Percentiles rank a stretch among this genome's conserved stretches.
Conservation (phyloP, 2,888 invertebrate genomes). For the Vannuccia rotundouncinata region DNA sequence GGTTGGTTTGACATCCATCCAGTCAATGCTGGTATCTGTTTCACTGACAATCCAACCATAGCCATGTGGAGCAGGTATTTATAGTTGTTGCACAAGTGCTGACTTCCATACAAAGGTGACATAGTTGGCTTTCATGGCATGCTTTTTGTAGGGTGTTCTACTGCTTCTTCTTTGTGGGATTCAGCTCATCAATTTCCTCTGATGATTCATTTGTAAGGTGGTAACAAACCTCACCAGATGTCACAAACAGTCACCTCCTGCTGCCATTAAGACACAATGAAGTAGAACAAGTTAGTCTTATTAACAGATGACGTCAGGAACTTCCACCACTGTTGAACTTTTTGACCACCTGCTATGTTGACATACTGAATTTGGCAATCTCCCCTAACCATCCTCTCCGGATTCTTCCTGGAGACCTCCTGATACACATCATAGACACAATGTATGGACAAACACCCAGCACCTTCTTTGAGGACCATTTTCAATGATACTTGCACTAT, state of each 20-base stretch:
- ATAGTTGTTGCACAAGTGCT: background rate
- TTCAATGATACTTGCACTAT: background rate
- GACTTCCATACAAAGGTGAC: background rate
- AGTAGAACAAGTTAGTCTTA: slow-evolving; percentile 7
- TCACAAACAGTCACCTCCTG: slow-evolving; percentile 17
- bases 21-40: background rate
- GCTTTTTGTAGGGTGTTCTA: too few relatives aligned
- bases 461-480: slow-evolving; percentile 8
- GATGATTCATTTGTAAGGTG: slow-evolving; percentile 15
- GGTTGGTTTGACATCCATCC: background rate
- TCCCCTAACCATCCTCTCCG: slow-evolving; percentile 4
- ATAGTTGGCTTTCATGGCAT: slow-evolving; percentile 12
- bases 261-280: slow-evolving; percentile 5
- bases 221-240: slow-evolving; percentile 1
- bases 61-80: slow-evolving; percentile 2
- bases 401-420: background rate
- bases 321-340: slow-evolving; percentile 19
- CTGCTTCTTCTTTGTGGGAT: slow-evolving; percentile 18
- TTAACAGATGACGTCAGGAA: slow-evolving; percentile 11
- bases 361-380: slow-evolving; percentile 11
- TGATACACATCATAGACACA: slow-evolving; percentile 21
- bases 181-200: slow-evolving; percentile 7
- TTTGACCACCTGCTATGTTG: slow-evolving; percentile 2
- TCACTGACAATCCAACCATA: slow-evolving; percentile 1
- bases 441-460: background rate